Conservation (phyloP, 2,888 invertebrate species). For the Xylota segnis region DNA sequence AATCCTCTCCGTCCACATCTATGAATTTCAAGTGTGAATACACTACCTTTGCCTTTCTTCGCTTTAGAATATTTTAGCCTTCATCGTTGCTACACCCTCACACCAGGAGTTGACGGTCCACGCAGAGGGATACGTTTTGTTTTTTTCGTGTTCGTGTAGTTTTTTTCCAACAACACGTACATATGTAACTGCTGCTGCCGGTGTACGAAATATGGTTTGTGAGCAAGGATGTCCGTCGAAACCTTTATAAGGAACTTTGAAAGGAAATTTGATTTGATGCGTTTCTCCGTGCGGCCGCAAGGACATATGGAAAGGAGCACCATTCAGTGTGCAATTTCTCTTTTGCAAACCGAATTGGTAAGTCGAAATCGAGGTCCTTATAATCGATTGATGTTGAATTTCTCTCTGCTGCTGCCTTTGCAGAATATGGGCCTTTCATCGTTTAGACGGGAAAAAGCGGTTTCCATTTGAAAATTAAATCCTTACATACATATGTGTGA, state of each 20-base stretch:
- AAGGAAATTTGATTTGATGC: constrained; percentile 38
- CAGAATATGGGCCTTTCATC: neutral
- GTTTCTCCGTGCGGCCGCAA: constrained; percentile 18
- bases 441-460: constrained; percentile 6
- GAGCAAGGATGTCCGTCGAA: constrained; percentile 17
- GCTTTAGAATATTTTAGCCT: neutral
- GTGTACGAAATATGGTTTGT: constrained; percentile 8
- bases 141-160: no score
- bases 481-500: neutral
- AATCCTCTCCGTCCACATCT: neutral
- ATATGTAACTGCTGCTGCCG: neutral
- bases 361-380: neutral
- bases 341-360: neutral
- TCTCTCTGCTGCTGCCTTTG: neutral
- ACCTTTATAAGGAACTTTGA: constrained; percentile 22
- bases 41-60: neutral
- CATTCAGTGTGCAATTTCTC: neutral
- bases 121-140: neutral
- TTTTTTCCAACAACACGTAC: constrained; percentile 11
- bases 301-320: constrained; percentile 3
- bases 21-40: constrained; percentile 4
- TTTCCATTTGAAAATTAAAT: constrained; percentile 14
- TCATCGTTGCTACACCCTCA: neutral
- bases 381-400: constrained; percentile 4
- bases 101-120: neutral